Conservation (phyloP, 2,113 vertebrate genomes). For the Trogon surrucura region DNA sequence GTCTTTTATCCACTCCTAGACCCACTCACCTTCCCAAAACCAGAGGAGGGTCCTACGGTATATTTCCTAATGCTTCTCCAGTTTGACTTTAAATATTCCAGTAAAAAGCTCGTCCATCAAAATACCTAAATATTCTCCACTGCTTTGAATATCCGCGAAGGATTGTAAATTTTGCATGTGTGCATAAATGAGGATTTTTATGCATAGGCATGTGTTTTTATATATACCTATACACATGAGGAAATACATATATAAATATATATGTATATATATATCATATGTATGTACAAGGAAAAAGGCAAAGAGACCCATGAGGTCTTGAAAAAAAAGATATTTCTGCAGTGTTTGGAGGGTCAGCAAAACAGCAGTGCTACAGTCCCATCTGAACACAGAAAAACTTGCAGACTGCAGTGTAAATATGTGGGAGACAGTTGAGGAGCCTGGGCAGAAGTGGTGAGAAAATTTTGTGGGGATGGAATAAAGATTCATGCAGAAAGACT, state of each 20-base stretch:
- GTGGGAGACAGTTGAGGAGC: neutral
- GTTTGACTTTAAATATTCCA: neutral
- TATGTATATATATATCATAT: neutral
- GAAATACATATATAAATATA: accelerated
- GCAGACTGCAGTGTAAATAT: neutral
- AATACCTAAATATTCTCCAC: neutral
- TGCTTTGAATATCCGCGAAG: neutral
- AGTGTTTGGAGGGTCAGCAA: neutral
- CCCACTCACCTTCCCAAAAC: neutral
- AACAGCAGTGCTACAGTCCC: neutral
- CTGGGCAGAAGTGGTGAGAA: neutral
- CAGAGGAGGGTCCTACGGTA: accelerated
- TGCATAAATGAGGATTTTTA: accelerated
- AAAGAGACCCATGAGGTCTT: accelerated
- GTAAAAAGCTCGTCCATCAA: neutral
- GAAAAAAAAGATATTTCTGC: neutral
- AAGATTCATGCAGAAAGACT: neutral
- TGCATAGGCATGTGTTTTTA: neutral
- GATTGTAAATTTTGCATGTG: neutral
- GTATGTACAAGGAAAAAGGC: neutral
- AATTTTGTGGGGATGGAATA: neutral
- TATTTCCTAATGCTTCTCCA: neutral
- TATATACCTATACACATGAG: accelerated
- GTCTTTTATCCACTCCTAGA: neutral
- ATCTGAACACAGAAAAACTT: neutral